A percentile compares a stretch with the other conserved stretches of the same genome.
Evolutionary conservation across 2,797 vertebrate species (phyloP).

Genomic region (Falco rusticolus): DNA sequence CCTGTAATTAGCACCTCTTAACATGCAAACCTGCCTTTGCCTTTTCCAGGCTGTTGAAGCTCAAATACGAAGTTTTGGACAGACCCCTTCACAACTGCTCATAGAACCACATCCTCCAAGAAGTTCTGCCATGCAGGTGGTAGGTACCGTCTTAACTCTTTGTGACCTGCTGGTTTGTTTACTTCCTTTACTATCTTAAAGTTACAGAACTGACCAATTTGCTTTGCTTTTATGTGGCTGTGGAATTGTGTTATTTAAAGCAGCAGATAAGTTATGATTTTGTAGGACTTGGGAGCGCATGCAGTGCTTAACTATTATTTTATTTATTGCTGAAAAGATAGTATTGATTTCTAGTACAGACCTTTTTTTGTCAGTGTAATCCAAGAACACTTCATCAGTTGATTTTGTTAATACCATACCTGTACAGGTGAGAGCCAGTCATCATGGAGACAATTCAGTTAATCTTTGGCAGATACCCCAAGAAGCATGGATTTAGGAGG

Average conservation of each 20-base stretch:
- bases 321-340: slow-evolving; percentile 41
- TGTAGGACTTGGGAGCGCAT: not conserved
- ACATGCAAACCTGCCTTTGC: slow-evolving; percentile 79
- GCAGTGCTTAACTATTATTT: not conserved
- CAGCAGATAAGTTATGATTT: not conserved
- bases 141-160: slow-evolving; percentile 79
- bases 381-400: slow-evolving; percentile 43
- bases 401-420: slow-evolving; percentile 54
- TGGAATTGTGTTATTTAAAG: not conserved
- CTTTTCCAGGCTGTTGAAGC: slow-evolving; percentile 93
- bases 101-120: slow-evolving; percentile 96
- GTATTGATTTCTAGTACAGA: slow-evolving; percentile 5
- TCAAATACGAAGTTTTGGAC: slow-evolving; percentile 98
- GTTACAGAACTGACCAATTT: not conserved
- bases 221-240: not conserved
- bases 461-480: slow-evolving; percentile 62
- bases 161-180: not conserved
- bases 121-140: slow-evolving; percentile 98
- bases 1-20: slow-evolving; percentile 91
- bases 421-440: slow-evolving; percentile 59
- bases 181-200: not conserved
- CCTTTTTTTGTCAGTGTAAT: not conserved
- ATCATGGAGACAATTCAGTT: slow-evolving; percentile 26
- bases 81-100: slow-evolving; percentile 96
- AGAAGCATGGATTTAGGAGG: slow-evolving; percentile 65